Conservation (phyloP, 2,888 invertebrate genomes). For the Drosophila vallismaia region DNA sequence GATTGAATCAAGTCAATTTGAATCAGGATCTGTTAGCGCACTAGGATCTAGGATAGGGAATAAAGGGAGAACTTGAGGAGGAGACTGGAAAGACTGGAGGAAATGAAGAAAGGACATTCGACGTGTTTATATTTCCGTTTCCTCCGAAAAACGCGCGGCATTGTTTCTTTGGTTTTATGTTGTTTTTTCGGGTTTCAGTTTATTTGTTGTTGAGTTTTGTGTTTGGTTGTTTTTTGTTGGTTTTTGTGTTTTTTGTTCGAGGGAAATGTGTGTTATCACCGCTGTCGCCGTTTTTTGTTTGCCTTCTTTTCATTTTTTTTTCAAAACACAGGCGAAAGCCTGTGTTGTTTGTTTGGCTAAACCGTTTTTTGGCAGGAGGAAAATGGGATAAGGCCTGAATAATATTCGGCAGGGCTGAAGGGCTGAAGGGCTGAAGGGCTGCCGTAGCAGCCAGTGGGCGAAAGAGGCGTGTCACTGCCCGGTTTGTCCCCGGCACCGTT, state of each 20-base stretch:
- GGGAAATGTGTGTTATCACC: constrained; percentile 56
- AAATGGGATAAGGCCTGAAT: constrained; percentile 52
- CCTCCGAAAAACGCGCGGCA: constrained; percentile 12
- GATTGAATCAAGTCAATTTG: constrained; percentile 23
- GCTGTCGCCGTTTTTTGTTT: constrained; percentile 63
- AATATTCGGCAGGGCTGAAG: constrained; percentile 47
- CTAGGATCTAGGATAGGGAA: not conserved
- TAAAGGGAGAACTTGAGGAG: not conserved
- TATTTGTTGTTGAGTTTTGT: not conserved
- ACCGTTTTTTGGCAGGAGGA: constrained; percentile 9
- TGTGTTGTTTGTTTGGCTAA: constrained; percentile 48
- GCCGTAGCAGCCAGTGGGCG: not conserved
- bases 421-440: not conserved
- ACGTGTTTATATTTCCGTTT: constrained; percentile 25
- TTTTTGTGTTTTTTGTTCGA: not conserved
- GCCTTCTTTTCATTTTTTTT: constrained; percentile 39
- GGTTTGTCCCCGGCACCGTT: constrained; percentile 8
- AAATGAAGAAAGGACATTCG: constrained; percentile 12
- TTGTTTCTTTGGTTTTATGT: constrained; percentile 22
- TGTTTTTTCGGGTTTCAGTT: not conserved
- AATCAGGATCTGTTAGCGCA: constrained; percentile 19
- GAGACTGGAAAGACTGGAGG: not conserved
- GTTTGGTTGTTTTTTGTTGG: constrained; percentile 3
- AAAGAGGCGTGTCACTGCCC: constrained; percentile 12
- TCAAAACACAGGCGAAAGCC: too few species aligned